phyloP scores from a whole-genome alignment of 2,888 invertebrate species.

The Acutogordius australiensis region DNA sequence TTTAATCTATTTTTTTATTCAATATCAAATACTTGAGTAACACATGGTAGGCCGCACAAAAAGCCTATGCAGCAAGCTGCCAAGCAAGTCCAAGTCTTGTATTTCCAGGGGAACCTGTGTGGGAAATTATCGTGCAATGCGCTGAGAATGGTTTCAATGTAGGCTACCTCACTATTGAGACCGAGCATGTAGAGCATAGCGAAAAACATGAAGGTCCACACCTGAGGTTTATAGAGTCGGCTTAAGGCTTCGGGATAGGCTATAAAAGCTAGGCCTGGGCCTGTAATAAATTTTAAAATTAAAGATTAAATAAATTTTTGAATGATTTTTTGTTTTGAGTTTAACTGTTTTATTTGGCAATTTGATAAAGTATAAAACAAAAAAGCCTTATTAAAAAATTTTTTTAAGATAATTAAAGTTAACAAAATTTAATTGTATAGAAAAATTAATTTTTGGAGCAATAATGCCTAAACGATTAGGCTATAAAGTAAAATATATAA shows the following conservation, averaged over 20 bases:
- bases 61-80: constrained; percentile 31
- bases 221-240: constrained; percentile 18
- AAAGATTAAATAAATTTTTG: no score
- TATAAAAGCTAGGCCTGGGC: constrained; percentile 21
- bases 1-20: no score
- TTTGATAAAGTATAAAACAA: no score
- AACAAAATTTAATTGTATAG: no score
- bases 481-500: no score
- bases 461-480: no score
- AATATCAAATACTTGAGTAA: constrained; percentile 45
- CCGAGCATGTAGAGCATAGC: constrained; percentile 19
- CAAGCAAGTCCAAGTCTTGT: constrained; percentile 19
- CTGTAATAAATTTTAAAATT: constrained; percentile 15
- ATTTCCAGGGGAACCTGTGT: constrained; percentile 18
- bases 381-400: no score
- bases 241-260: constrained; percentile 19
- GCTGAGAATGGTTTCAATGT: constrained; percentile 23
- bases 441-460: no score
- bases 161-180: constrained; percentile 20
- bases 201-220: constrained; percentile 19
- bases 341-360: no score
- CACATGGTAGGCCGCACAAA: constrained; percentile 41
- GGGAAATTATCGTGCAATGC: constrained; percentile 23
- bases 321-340: no score
- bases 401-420: no score